These are phyloP conservation scores for Solea senegalensis DNA, from an alignment of 2,113 vertebrate species.

Conservation along the genomic window DNA sequence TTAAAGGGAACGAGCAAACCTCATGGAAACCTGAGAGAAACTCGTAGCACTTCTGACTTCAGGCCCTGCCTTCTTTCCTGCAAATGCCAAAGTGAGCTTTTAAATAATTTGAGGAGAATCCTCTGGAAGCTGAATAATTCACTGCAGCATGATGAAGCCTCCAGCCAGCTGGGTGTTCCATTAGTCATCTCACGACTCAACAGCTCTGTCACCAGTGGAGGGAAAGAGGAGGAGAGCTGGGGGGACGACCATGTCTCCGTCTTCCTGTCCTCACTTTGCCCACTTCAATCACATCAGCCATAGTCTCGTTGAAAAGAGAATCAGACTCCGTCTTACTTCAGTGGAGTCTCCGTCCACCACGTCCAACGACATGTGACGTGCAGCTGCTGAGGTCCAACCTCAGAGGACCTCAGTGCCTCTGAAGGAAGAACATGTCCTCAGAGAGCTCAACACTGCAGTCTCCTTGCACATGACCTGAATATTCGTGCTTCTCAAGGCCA, in stretches of 20 bases:
- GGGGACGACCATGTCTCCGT: conserved; percentile 41
- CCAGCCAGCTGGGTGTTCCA: conserved; percentile 76
- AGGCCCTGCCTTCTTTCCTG: conserved; percentile 29
- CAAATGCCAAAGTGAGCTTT: conserved; percentile 56
- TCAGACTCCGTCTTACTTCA: conserved; percentile 33
- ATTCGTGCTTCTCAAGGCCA: conserved; percentile 14
- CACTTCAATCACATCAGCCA: conserved; percentile 75
- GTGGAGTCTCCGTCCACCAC: conserved; percentile 33
- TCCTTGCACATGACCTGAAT: conserved; percentile 43
- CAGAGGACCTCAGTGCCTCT: conserved; percentile 23
- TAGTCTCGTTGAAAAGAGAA: conserved; percentile 53
- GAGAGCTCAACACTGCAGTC: conserved; percentile 18
- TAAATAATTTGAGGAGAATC: conserved; percentile 81
- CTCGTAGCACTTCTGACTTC: conserved; percentile 40
- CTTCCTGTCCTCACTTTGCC: conserved; percentile 69
- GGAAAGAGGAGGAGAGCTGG: conserved; percentile 37
- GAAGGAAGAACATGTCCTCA: conserved; percentile 6
- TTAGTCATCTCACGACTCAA: conserved; percentile 66
- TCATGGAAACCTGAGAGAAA: conserved; percentile 44
- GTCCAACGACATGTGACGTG: conserved; percentile 43
- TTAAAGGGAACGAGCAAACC: conserved; percentile 31
- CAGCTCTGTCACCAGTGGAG: conserved; percentile 55
- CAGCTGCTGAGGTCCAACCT: conserved; percentile 37
- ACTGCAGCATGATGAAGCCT: conserved; percentile 75
- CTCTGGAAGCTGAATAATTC: conserved; percentile 82